Evolutionary conservation across 2,113 vertebrate genomes (phyloP).

Genomic region (Tinamus guttatus): DNA sequence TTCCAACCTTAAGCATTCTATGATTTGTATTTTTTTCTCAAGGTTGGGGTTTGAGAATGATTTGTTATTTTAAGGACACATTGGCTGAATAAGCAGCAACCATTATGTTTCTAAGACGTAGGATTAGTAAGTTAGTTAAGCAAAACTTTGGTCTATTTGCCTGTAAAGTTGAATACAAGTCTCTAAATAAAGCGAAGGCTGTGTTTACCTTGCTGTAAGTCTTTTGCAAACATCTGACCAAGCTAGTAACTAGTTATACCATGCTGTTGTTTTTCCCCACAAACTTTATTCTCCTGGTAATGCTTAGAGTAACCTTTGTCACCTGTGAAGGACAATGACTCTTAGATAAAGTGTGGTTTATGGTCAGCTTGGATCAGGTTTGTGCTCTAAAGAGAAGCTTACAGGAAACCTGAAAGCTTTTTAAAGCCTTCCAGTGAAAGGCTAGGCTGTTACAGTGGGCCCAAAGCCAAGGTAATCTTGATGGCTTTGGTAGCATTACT

Average conservation of each 20-base stretch:
- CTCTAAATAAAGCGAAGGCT: background rate
- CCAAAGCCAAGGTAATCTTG: background rate
- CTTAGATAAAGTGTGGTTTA: background rate
- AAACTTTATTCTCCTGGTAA: background rate
- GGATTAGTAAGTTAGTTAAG: background rate
- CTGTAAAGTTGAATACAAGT: background rate
- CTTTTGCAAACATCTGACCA: background rate
- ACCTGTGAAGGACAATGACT: background rate
- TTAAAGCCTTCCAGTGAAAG: background rate
- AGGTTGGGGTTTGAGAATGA: fast-evolving
- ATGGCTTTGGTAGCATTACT: background rate
- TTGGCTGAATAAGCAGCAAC: background rate
- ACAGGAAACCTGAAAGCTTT: background rate
- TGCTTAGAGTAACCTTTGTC: background rate
- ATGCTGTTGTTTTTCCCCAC: fast-evolving
- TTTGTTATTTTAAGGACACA: background rate
- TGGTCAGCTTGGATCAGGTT: no score
- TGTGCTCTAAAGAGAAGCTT: background rate
- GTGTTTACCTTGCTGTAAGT: background rate
- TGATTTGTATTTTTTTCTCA: background rate
- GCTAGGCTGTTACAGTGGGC: background rate
- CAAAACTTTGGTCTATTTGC: background rate
- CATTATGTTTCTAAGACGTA: fast-evolving
- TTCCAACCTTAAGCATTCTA: no score
- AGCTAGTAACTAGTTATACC: background rate